Percentiles rank a stretch among this genome's conserved stretches.
Conservation (phyloP, 1,140 invertebrate species). For the Drosophila gunungcola region DNA sequence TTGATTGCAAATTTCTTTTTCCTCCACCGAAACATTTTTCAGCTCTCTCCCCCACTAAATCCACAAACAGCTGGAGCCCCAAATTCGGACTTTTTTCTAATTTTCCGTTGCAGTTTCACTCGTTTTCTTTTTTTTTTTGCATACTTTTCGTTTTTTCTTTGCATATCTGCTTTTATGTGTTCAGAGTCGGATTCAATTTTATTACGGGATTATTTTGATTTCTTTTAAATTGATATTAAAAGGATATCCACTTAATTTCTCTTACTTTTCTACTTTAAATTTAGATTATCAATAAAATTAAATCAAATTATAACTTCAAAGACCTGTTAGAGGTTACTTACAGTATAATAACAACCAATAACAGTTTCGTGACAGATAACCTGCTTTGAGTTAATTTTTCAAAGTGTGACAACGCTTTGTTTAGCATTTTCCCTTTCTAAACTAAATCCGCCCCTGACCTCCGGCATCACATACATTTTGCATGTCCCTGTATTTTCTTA, state of each 20-base stretch:
- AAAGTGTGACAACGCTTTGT: no score
- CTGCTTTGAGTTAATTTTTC: no score
- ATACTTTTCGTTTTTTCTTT: constrained; percentile 14
- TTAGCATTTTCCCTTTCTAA: neutral
- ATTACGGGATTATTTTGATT: neutral
- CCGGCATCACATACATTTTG: constrained; percentile 26
- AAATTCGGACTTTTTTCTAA: constrained; percentile 40
- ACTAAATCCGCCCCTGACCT: constrained; percentile 7
- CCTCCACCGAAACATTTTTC: constrained; percentile 56
- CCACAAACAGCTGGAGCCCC: constrained; percentile 22
- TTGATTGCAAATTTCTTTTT: constrained; percentile 76
- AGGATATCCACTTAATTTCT: no score
- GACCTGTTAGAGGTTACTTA: no score
- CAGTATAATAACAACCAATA: no score
- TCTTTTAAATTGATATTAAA: no score
- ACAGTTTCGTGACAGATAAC: no score
- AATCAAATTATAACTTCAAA: no score
- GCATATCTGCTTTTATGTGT: constrained; percentile 1
- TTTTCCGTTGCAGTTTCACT: constrained; percentile 47
- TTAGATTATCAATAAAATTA: no score
- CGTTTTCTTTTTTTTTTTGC: constrained; percentile 23
- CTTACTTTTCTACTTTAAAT: no score
- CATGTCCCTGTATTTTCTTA: constrained; percentile 17
- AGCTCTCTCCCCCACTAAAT: constrained; percentile 18
- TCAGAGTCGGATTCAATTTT: constrained; percentile 11